Conservation (phyloP, 2,888 invertebrate genomes). For the Rhynchonema sp. region DNA sequence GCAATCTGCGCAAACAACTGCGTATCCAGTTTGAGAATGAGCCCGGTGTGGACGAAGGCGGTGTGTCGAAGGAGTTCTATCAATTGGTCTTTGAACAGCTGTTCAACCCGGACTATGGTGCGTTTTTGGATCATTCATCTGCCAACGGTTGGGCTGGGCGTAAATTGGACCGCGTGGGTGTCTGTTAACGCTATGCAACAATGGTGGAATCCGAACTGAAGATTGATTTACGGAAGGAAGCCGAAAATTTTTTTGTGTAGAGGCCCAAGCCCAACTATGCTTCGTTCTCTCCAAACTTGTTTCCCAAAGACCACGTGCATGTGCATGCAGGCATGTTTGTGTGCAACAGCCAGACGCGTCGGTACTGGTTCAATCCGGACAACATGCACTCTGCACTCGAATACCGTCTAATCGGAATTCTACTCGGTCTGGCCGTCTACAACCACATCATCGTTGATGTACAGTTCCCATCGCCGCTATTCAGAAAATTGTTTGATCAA, state of each 20-base stretch:
- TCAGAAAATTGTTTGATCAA: conserved; percentile 73
- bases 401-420: conserved; percentile 77
- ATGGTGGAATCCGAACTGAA: no score
- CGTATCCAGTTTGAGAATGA: conserved; percentile 89
- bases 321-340: conserved; percentile 41
- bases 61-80: conserved; percentile 89
- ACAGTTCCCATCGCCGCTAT: conserved; percentile 85
- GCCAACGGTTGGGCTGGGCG: background rate
- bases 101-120: conserved; percentile 85
- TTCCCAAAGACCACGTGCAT: no score
- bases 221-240: background rate
- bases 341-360: conserved; percentile 38
- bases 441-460: conserved; percentile 83
- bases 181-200: no score
- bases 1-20: conserved; percentile 69
- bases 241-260: background rate
- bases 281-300: no score
- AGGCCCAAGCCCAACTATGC: background rate
- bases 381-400: conserved; percentile 84
- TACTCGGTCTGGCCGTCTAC: conserved; percentile 80
- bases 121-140: no score
- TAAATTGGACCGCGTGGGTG: no score
- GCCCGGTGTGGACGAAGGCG: conserved; percentile 86
- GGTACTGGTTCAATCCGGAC: conserved; percentile 65
- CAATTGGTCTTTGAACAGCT: conserved; percentile 71